phyloP scores from a whole-genome alignment of 2,113 vertebrate genomes.

The Tetrax tetrax region DNA sequence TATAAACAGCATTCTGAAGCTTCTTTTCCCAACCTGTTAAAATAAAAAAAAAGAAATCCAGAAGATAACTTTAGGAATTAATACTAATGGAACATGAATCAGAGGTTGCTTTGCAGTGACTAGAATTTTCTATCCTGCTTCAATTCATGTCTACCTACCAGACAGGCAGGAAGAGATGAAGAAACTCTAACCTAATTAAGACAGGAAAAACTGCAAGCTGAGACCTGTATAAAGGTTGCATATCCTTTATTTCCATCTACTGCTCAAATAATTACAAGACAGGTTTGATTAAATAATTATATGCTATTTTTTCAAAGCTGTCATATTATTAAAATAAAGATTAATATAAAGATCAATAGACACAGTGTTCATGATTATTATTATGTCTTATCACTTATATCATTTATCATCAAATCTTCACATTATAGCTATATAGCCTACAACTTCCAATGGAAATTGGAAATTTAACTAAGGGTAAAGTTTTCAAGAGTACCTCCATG shows the following conservation, averaged over 20 bases:
- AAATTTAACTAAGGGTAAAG: neutral
- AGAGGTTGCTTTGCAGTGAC: neutral
- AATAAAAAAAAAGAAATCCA: neutral
- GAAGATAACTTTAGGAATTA: neutral
- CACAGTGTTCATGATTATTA: neutral
- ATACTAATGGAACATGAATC: neutral
- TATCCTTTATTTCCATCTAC: neutral
- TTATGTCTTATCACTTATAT: neutral
- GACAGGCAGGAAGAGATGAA: neutral
- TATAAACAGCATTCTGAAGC: conserved; percentile 97
- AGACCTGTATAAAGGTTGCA: neutral
- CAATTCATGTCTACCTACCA: neutral
- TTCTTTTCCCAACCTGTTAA: conserved; percentile 94
- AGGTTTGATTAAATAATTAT: neutral
- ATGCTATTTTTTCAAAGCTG: neutral
- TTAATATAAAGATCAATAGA: neutral
- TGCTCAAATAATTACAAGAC: neutral
- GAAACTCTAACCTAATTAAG: neutral
- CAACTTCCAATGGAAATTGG: neutral
- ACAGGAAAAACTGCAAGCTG: neutral
- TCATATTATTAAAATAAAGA: neutral
- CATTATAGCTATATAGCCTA: neutral
- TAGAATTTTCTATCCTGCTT: neutral
- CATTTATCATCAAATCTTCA: neutral
- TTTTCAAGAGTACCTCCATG: neutral